phyloP scores from a whole-genome alignment of 2,797 vertebrate genomes.

The Brachyrhaphis roseni region DNA sequence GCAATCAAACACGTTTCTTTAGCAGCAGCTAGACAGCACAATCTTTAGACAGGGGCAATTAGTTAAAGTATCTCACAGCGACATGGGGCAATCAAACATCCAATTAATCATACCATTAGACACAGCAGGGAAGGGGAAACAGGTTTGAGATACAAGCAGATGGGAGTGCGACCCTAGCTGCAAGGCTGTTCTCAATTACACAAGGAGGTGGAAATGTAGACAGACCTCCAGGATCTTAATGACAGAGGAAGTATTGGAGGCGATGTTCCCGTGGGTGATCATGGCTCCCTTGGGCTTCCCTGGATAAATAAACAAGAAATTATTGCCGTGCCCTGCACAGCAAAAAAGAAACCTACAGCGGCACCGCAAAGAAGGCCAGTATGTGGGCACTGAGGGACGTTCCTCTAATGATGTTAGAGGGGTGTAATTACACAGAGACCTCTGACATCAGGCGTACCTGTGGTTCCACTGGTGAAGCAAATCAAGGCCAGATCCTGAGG shows the following conservation, averaged over 20 bases:
- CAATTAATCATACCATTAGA: slow-evolving; percentile 78
- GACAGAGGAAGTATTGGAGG: slow-evolving; percentile 86
- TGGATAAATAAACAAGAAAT: slow-evolving; percentile 81
- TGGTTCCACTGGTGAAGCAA: slow-evolving; percentile 87
- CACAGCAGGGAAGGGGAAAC: slow-evolving; percentile 68
- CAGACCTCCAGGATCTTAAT: slow-evolving; percentile 88
- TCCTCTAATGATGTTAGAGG: slow-evolving; percentile 61
- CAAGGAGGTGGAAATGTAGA: slow-evolving; percentile 75
- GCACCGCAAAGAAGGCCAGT: slow-evolving; percentile 66
- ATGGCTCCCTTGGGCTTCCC: slow-evolving; percentile 88
- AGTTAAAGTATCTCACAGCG: slow-evolving; percentile 69
- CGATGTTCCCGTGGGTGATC: slow-evolving; percentile 89
- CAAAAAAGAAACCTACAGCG: slow-evolving; percentile 72
- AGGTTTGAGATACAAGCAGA: slow-evolving; percentile 58
- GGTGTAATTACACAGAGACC: slow-evolving; percentile 60
- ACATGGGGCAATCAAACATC: slow-evolving; percentile 72
- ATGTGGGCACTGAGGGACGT: slow-evolving; percentile 70
- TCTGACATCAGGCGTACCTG: slow-evolving; percentile 78
- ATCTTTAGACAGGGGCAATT: slow-evolving; percentile 67
- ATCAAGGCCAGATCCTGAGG: slow-evolving; percentile 85
- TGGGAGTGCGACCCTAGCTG: slow-evolving; percentile 57
- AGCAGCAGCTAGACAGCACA: slow-evolving; percentile 54
- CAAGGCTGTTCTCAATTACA: slow-evolving; percentile 78
- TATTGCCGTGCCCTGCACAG: slow-evolving; percentile 62
- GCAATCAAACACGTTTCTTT: slow-evolving; percentile 63